These are phyloP conservation scores for Pseudorasbora parva DNA, from an alignment of 2,113 vertebrate genomes.

Conservation along the genomic window DNA sequence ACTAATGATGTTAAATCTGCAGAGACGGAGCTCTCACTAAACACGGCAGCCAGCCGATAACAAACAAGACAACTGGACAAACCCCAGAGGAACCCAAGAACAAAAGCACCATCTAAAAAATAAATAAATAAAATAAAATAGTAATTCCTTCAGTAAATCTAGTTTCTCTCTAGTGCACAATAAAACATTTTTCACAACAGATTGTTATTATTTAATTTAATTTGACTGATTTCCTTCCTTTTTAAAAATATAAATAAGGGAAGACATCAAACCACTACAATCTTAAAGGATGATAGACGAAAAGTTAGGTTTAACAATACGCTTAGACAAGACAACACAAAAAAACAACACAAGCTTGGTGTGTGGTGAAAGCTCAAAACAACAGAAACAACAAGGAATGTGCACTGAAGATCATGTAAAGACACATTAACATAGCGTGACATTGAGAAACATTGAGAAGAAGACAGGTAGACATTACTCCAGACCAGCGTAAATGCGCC, in stretches of 20 bases:
- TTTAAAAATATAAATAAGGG: background rate
- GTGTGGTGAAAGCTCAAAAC: background rate
- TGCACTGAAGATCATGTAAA: constrained; percentile 13
- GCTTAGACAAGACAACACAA: background rate
- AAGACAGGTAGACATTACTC: background rate
- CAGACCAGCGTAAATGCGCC: background rate
- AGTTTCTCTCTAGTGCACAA: background rate
- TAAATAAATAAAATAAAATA: no score
- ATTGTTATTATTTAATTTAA: background rate
- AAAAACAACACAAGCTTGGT: background rate
- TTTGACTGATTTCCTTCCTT: background rate
- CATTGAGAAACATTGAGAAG: background rate
- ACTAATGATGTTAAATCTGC: constrained; percentile 27
- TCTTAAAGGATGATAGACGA: background rate
- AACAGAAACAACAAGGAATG: background rate
- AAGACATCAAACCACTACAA: background rate
- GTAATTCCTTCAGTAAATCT: background rate
- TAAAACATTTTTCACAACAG: background rate
- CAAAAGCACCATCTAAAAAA: constrained; percentile 12
- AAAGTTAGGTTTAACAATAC: background rate
- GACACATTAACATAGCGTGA: background rate
- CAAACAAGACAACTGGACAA: constrained; percentile 26
- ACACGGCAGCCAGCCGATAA: background rate
- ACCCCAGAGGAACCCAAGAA: constrained; percentile 27
- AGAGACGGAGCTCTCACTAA: constrained; percentile 13